These are phyloP conservation scores for Drosophila anomelani DNA, from an alignment of 2,888 invertebrate genomes.

Conservation along the genomic window DNA sequence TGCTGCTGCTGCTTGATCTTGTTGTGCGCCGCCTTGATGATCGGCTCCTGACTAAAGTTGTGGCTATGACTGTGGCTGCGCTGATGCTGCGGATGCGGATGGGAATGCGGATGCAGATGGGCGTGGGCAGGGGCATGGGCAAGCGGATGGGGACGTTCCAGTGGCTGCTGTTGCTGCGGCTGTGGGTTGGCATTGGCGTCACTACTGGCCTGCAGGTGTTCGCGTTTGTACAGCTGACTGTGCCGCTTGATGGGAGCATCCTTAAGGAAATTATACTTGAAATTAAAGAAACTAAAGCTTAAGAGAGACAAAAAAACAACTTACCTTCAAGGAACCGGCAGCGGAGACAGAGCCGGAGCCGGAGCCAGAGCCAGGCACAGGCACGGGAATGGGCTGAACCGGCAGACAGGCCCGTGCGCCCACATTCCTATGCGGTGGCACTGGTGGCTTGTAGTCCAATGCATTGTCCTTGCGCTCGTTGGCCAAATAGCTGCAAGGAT, in stretches of 20 bases:
- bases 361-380: constrained; percentile 13
- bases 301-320: fast-evolving
- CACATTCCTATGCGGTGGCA: constrained; percentile 93
- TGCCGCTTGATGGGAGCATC: constrained; percentile 64
- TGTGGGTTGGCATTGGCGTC: constrained; percentile 49
- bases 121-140: constrained; percentile 13
- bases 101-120: constrained; percentile 16
- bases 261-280: background rate
- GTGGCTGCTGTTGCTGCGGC: constrained; percentile 29
- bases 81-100: constrained; percentile 60
- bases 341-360: constrained; percentile 1
- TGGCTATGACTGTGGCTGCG: constrained; percentile 73
- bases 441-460: constrained; percentile 93
- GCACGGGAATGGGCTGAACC: constrained; percentile 47
- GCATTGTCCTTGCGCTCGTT: constrained; percentile 85
- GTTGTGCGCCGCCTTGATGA: constrained; percentile 63
- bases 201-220: constrained; percentile 53
- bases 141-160: constrained; percentile 45
- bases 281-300: too few relatives aligned
- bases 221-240: constrained; percentile 70
- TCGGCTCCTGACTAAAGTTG: constrained; percentile 66
- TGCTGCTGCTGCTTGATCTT: constrained; percentile 69
- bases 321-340: constrained; percentile 36
- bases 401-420: constrained; percentile 84
- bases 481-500: constrained; percentile 84